These are phyloP conservation scores for Andrena bicolor DNA, from an alignment of 2,888 invertebrate species.

Conservation along the genomic window DNA sequence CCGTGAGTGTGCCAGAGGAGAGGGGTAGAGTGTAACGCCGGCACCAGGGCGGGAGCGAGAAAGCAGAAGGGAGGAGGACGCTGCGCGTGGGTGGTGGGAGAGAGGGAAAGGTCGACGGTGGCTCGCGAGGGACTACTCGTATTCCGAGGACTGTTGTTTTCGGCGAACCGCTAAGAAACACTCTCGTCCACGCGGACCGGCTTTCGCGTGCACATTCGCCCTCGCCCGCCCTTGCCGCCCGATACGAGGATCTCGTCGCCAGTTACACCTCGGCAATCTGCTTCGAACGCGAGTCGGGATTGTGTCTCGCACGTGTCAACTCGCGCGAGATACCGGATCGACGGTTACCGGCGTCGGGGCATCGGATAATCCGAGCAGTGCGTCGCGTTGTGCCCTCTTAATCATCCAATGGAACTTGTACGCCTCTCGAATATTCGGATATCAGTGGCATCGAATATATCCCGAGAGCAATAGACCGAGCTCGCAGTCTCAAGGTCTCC, in stretches of 20 bases:
- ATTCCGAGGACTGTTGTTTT: constrained; percentile 72
- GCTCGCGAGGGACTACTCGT: constrained; percentile 69
- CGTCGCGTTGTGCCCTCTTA: neutral
- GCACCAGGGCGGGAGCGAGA: constrained; percentile 69
- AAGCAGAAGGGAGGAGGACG: constrained; percentile 58
- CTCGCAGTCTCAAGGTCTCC: neutral
- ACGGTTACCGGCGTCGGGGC: neutral
- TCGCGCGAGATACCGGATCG: constrained; percentile 5
- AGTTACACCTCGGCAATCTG: constrained; percentile 6
- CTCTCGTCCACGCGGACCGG: constrained; percentile 64
- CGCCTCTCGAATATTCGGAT: no score
- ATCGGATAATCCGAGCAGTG: no score
- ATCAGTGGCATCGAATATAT: neutral
- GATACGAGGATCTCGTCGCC: neutral
- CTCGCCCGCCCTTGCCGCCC: constrained; percentile 8
- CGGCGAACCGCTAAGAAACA: constrained; percentile 71
- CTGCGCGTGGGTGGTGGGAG: constrained; percentile 69
- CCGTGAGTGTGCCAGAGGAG: constrained; percentile 59
- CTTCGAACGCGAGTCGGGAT: neutral
- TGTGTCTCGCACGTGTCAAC: constrained; percentile 24
- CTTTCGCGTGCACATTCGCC: constrained; percentile 25
- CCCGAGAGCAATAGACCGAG: neutral
- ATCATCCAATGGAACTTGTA: neutral
- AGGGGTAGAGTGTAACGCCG: constrained; percentile 64
- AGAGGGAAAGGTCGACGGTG: constrained; percentile 69